Percentiles rank a stretch among this genome's conserved stretches.
These are phyloP conservation scores for Hystrix cristata DNA, from an alignment of 2,113 vertebrate genomes.

Conservation along the genomic window DNA sequence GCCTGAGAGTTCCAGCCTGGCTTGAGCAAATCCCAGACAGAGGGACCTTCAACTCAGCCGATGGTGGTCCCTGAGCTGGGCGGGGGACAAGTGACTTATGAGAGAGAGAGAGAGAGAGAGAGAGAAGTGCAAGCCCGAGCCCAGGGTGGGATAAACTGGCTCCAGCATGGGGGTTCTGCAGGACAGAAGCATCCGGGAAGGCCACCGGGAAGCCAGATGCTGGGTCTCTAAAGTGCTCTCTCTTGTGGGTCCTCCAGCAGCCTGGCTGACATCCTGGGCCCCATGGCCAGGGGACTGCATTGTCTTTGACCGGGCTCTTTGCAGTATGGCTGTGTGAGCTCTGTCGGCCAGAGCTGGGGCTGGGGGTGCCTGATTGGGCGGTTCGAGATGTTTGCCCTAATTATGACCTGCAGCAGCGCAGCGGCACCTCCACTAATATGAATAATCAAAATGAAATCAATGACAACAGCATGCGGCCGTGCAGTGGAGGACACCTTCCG, in stretches of 20 bases:
- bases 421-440: not conserved
- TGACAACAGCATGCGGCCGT: not conserved
- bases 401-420: accelerated
- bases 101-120: not conserved
- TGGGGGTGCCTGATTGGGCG: not conserved
- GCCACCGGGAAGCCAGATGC: not conserved
- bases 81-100: not conserved
- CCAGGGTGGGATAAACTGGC: accelerated
- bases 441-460: conserved; percentile 58
- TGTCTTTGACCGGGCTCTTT: not conserved
- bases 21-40: not conserved
- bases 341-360: not conserved
- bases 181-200: not conserved
- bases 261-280: accelerated
- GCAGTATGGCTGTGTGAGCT: not conserved
- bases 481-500: conserved; percentile 47
- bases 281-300: accelerated
- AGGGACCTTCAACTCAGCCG: too few species aligned
- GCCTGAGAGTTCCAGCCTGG: not conserved
- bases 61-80: not conserved
- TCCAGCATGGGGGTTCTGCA: too few species aligned
- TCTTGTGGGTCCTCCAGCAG: not conserved
- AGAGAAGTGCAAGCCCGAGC: too few species aligned
- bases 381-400: not conserved
- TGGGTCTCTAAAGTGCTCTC: not conserved